Base-by-base conservation (phyloP, 92 coral and sea anemone genomes). In the Parazoanthus atlanticus region DNA sequence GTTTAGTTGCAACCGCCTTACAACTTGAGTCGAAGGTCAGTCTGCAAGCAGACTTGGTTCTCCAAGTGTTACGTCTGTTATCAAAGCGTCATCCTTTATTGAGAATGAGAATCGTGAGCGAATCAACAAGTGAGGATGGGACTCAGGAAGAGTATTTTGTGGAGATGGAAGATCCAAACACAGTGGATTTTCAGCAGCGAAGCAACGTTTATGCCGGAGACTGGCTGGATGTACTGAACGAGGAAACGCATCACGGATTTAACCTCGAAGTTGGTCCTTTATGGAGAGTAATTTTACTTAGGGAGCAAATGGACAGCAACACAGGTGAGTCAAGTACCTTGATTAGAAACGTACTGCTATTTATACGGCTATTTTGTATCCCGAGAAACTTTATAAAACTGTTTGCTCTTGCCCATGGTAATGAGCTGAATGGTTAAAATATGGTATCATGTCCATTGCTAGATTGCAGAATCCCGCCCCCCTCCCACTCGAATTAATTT, bases 271-370 rank as follows among this genome's bases (percentile, higher is more conserved):
- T 74, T 74, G 78, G 78, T 3, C 78, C 78, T 30, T 32, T 74
- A 74, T 74, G 78, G 78, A 74, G 78, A 33, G 78, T 16, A 74
- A 74, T 74, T 9, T 74, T 74, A 33, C 78, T 74, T 31, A 12
- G 25, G 28, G 78, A 74, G 25, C 43, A 74, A 34, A 31, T 74
- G 19, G 78, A 74, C 43, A 3, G 23, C 11, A 32, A 31, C 8
- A 74, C 78, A 33, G 43, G 78, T 74, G 43, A 74, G 78, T 74
- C 58, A 5, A 49, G 43, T 38, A 38, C 0, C 43, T 38, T 38
- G 43, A 38, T 6, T 38, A 0, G 43, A 38, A 38, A 38, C 6
- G 3, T 38, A 38, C 43, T 38, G 43, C 3, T 38, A 38, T 38
- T 38, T 38, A 38, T 38, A 6, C 43, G 43, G 43, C 6, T 38